Percentiles rank a stretch among this genome's conserved stretches.
Evolutionary conservation across 2,797 vertebrate species (phyloP).

Genomic region (Leucoraja ocellata): DNA sequence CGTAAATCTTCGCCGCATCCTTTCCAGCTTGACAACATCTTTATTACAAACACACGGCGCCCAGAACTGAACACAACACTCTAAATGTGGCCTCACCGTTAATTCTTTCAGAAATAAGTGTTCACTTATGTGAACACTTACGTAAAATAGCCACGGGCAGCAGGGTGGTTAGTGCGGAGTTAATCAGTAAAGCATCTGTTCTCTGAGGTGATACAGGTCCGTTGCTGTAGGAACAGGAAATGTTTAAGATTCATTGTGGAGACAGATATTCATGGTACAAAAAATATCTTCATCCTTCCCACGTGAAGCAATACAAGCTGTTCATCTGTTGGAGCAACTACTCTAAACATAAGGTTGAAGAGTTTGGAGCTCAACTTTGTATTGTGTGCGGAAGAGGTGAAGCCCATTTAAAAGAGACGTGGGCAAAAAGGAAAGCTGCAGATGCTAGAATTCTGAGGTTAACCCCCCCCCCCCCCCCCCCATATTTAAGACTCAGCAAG

Average conservation of each 20-base stretch:
- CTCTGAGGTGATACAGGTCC: not conserved
- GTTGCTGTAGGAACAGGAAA: slow-evolving; percentile 35
- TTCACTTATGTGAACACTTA: slow-evolving; percentile 3
- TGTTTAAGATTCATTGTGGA: slow-evolving; percentile 36
- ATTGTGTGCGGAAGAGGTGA: not conserved
- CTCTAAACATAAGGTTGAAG: not conserved
- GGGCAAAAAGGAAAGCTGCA: no score
- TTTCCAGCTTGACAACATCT: no score
- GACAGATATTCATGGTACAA: not conserved
- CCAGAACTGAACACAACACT: no score
- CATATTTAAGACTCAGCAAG: no score
- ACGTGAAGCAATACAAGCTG: slow-evolving; percentile 11
- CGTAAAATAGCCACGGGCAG: no score
- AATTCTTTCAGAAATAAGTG: not conserved
- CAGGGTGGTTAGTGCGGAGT: not conserved
- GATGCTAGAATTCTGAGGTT: no score
- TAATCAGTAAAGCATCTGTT: slow-evolving; percentile 28
- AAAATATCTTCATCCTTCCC: not conserved
- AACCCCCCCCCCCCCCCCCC: no score
- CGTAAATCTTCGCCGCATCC: no score
- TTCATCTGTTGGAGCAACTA: not conserved
- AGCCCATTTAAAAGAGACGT: not conserved
- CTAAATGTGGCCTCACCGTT: no score
- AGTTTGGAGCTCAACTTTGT: not conserved
- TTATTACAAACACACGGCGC: no score